These are phyloP conservation scores for Euphydryas editha DNA, from an alignment of 2,888 invertebrate species.

Conservation along the genomic window DNA sequence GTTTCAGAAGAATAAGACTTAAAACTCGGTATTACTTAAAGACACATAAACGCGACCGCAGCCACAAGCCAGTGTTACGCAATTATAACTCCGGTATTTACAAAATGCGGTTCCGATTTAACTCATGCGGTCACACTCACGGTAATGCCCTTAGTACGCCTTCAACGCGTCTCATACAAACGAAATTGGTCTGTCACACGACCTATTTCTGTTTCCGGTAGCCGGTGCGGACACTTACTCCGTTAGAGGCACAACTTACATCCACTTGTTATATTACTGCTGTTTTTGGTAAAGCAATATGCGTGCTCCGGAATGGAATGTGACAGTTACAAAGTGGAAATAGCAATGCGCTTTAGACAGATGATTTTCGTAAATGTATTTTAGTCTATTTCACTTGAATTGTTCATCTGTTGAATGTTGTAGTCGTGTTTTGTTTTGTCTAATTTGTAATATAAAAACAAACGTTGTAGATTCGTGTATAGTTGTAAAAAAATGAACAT, in stretches of 20 bases:
- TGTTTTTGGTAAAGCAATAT: constrained; percentile 24
- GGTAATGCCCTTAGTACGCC: constrained; percentile 70
- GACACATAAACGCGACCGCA: not conserved
- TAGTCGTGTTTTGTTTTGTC: not conserved
- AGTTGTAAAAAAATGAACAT: no score
- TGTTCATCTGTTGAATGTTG: no score
- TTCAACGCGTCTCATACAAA: constrained; percentile 72
- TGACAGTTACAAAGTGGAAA: constrained; percentile 4
- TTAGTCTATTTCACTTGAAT: not conserved
- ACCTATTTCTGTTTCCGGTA: constrained; percentile 52
- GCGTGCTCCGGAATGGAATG: constrained; percentile 8
- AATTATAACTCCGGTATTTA: not conserved
- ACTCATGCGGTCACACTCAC: constrained; percentile 51
- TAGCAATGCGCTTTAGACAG: not conserved
- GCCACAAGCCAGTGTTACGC: not conserved
- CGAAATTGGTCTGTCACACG: constrained; percentile 60
- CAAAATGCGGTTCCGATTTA: constrained; percentile 17
- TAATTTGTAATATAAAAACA: no score
- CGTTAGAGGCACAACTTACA: constrained; percentile 32
- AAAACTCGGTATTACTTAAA: not conserved
- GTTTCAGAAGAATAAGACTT: no score
- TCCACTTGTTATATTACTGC: constrained; percentile 31
- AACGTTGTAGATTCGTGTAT: no score
- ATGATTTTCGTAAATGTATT: constrained; percentile 5
- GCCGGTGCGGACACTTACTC: constrained; percentile 39